A percentile compares a stretch with the other conserved stretches of the same genome.
phyloP scores from a whole-genome alignment of 1,140 invertebrate species.

The Sminthurinus signatus region DNA sequence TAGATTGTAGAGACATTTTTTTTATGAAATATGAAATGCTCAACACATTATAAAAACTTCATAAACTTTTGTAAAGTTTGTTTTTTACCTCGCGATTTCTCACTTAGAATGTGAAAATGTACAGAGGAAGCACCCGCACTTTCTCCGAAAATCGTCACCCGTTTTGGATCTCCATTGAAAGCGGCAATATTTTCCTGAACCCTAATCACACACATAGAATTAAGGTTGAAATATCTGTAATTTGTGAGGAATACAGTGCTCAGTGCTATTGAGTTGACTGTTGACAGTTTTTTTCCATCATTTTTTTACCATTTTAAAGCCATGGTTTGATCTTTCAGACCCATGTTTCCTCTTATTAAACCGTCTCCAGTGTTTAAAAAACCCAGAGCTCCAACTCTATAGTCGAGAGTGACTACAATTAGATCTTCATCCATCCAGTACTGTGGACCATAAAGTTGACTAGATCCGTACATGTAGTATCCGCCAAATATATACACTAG shows the following conservation, averaged over 20 bases:
- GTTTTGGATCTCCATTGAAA: slow-evolving; percentile 17
- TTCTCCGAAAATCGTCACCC: slow-evolving; percentile 31
- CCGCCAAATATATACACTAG: slow-evolving; percentile 57
- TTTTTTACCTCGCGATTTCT: slow-evolving; percentile 22
- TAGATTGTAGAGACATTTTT: no score
- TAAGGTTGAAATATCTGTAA: no score
- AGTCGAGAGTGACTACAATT: slow-evolving; percentile 24
- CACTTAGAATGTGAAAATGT: slow-evolving; percentile 15
- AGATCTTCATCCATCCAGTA: slow-evolving; percentile 29
- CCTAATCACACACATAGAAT: no score
- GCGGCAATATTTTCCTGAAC: slow-evolving; percentile 11
- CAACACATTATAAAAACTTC: no score
- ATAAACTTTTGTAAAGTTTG: slow-evolving; percentile 38
- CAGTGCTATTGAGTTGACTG: no score
- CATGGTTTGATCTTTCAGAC: slow-evolving; percentile 13
- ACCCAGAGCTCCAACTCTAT: slow-evolving; percentile 22
- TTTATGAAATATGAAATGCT: no score
- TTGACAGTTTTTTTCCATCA: no score
- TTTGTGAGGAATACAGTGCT: no score
- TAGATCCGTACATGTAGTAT: slow-evolving; percentile 45
- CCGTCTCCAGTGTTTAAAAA: slow-evolving; percentile 23
- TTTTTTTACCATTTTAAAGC: slow-evolving; percentile 19
- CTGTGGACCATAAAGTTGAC: slow-evolving; percentile 14
- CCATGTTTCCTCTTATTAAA: slow-evolving; percentile 26
- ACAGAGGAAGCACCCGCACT: slow-evolving; percentile 51